Base-by-base conservation (phyloP, 1,140 invertebrate genomes). In the Lordiphosa collinella region DNA sequence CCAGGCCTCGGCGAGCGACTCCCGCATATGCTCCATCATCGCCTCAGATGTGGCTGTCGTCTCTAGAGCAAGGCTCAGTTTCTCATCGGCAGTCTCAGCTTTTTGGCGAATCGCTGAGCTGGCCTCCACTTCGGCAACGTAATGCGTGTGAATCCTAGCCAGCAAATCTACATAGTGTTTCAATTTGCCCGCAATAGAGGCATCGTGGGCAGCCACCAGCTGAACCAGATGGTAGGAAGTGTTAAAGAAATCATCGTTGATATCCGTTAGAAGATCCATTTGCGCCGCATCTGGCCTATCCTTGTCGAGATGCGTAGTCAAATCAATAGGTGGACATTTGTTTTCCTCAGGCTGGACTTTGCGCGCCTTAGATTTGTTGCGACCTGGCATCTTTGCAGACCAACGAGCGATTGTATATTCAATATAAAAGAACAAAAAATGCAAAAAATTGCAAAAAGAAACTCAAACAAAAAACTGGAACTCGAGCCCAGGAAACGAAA, bases 141-240 rank as follows among this genome's bases (percentile, higher is more conserved):
- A 85, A 4, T 25, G 65, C 9, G 6, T 9, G 5, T 85, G 79
- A 2, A 85, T 35, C 6, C 70, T 32, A 7, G 25, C 38, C 25
- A 86, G 22, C 13, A 85, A 38, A 22, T 86, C 74, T 2, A 86
- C 56, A 35, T 43, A 86, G 2, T 8, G 10, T 35, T 85, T 85
- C 14, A 85, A 7, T n/a, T 71, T 74, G 11, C 22, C 25, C 1
- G 74, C 68, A 3, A 68, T n/a, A 18, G 55, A 50, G 18, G 11
- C 3, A 8, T 49, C 38, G 0, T 37, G 14, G 5, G 11, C 29
- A 36, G 44, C 18, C 0, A 84, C 8, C 1, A 0, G 0, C 6
- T 84, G 67, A 8, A 82, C 55, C 7, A 84, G 29, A 3, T 51
- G 52, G 31, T 78, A 73, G 16, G 63, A 56, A 6, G 4, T 41